Conservation (phyloP, 2,797 vertebrate genomes). For the Chelon auratus region DNA sequence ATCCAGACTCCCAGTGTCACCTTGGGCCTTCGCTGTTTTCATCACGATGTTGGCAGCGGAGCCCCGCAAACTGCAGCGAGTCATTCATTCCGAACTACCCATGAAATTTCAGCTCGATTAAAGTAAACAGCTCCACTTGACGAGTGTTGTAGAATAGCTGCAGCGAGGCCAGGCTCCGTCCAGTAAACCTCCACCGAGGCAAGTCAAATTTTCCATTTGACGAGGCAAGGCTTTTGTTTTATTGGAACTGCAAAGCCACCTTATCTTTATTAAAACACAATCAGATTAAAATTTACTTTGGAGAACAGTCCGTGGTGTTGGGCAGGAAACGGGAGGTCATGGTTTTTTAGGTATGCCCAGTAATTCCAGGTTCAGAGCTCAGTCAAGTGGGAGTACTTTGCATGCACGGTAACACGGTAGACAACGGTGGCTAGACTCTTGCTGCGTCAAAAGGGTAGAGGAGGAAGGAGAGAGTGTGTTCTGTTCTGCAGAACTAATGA, state of each 20-base stretch:
- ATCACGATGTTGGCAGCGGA: slow-evolving; percentile 51
- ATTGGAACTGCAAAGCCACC: slow-evolving; percentile 5
- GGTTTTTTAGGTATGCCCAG: slow-evolving; percentile 1
- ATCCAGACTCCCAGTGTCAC: slow-evolving; percentile 36
- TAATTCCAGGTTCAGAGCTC: background rate
- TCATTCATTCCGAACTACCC: slow-evolving; percentile 57
- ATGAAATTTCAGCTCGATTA: slow-evolving; percentile 48
- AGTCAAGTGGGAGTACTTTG: background rate
- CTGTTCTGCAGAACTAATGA: background rate
- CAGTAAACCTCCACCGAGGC: slow-evolving; percentile 3
- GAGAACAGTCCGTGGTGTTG: background rate
- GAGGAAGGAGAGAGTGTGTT: background rate
- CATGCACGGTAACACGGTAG: background rate
- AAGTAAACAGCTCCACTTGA: slow-evolving; percentile 57
- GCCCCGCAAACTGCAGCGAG: slow-evolving; percentile 38
- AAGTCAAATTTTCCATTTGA: slow-evolving; percentile 44
- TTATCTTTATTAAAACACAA: slow-evolving; percentile 19
- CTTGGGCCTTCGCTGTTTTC: slow-evolving; percentile 42
- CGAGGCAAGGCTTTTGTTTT: background rate
- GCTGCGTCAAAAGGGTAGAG: slow-evolving; percentile 13
- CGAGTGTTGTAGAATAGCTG: slow-evolving; percentile 18
- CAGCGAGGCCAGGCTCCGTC: slow-evolving; percentile 31
- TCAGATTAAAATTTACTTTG: slow-evolving; percentile 16
- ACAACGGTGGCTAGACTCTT: slow-evolving; percentile 24
- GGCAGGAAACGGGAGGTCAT: slow-evolving; percentile 9